phyloP scores from a whole-genome alignment of 1,140 invertebrate genomes.

The Chrysomallon squamiferum region DNA sequence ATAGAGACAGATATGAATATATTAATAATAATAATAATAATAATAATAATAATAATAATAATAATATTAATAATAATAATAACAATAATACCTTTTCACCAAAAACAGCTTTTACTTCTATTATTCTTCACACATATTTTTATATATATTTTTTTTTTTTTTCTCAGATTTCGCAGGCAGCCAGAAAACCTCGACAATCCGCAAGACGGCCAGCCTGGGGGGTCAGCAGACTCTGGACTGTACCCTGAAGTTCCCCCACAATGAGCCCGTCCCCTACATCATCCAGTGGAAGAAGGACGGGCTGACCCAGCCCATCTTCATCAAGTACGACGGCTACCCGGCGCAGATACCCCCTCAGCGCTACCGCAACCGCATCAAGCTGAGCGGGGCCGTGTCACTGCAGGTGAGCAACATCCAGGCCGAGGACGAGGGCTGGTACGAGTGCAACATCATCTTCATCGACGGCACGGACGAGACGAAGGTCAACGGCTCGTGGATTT shows the following conservation, averaged over 20 bases:
- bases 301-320: slow-evolving; percentile 50
- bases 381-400: slow-evolving; percentile 7
- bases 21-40: neutral
- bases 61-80: neutral
- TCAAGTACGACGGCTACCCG: slow-evolving; percentile 87
- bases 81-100: too few species aligned
- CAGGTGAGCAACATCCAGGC: slow-evolving; percentile 77
- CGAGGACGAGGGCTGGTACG: slow-evolving; percentile 95
- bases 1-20: too few species aligned
- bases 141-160: too few species aligned
- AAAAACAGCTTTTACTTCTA: too few species aligned
- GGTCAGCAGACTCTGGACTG: slow-evolving; percentile 96
- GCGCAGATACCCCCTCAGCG: slow-evolving; percentile 79
- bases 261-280: slow-evolving; percentile 93
- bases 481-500: slow-evolving; percentile 89
- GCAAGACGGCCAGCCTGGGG: slow-evolving; percentile 81
- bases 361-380: neutral
- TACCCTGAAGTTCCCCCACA: slow-evolving; percentile 92
- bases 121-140: too few species aligned
- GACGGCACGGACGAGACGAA: slow-evolving; percentile 72
- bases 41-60: neutral
- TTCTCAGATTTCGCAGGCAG: neutral
- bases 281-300: slow-evolving; percentile 98
- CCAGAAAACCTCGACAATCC: slow-evolving; percentile 11
- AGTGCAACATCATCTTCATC: slow-evolving; percentile 95